Evolutionary conservation across 2,888 invertebrate genomes (phyloP).

Genomic region (Auanema freiburgensis): DNA sequence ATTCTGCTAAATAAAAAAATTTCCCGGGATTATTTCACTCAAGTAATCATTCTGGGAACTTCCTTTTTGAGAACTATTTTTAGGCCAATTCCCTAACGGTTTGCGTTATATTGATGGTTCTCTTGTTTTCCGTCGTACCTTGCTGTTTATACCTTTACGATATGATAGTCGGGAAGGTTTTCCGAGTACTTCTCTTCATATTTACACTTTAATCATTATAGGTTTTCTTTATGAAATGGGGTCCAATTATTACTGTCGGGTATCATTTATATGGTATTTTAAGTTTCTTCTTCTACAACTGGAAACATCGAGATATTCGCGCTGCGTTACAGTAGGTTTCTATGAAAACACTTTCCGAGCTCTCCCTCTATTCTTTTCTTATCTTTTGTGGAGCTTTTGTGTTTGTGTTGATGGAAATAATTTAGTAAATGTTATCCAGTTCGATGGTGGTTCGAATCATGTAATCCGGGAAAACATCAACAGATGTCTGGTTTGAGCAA

Average conservation of each 20-base stretch:
- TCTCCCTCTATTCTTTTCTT: no score
- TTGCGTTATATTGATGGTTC: constrained; percentile 39
- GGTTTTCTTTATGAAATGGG: constrained; percentile 47
- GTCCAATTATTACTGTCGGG: constrained; percentile 46
- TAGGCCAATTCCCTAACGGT: constrained; percentile 45
- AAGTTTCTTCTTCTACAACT: constrained; percentile 46
- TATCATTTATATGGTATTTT: constrained; percentile 43
- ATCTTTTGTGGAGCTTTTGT: not conserved
- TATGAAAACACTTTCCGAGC: constrained; percentile 7
- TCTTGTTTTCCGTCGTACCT: constrained; percentile 46
- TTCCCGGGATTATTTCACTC: constrained; percentile 29
- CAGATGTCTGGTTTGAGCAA: no score
- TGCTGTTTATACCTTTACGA: constrained; percentile 43
- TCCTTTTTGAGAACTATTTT: not conserved
- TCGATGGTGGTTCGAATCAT: no score
- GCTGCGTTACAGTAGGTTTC: constrained; percentile 33
- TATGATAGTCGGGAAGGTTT: constrained; percentile 36
- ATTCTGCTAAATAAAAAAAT: constrained; percentile 24
- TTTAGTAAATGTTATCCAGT: no score
- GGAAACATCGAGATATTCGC: constrained; percentile 40
- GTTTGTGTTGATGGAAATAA: not conserved
- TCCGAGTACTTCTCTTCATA: not conserved
- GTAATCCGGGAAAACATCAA: no score
- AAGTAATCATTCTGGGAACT: constrained; percentile 17
- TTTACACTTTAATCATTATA: not conserved